phyloP scores from a whole-genome alignment of 2,797 vertebrate genomes.

The Mormyrops attenuatus region DNA sequence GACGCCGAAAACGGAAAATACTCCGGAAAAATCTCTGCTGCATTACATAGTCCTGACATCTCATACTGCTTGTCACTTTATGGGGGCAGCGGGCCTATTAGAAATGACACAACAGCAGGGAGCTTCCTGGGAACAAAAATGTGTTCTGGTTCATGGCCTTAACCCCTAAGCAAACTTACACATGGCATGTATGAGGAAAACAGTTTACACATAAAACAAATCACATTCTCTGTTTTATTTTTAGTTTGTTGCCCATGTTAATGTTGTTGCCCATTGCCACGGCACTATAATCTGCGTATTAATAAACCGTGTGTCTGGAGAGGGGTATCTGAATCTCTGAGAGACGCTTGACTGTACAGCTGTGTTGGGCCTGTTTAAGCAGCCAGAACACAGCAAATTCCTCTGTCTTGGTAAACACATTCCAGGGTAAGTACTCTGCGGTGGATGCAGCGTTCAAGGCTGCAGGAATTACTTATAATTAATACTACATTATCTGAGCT shows the following conservation, averaged over 20 bases:
- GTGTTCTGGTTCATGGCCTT: not conserved
- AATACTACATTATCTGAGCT: conserved; percentile 5
- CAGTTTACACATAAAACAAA: not conserved
- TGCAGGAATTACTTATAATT: not conserved
- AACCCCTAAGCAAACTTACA: not conserved
- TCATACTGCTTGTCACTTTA: not conserved
- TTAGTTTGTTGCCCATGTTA: not conserved
- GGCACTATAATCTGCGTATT: not conserved
- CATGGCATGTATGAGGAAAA: not conserved
- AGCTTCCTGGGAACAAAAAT: not conserved
- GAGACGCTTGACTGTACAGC: not conserved
- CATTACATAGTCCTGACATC: not conserved
- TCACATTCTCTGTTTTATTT: not conserved
- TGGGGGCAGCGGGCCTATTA: not conserved
- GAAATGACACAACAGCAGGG: not conserved
- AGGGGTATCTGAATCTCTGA: not conserved
- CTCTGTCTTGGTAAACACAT: conserved; percentile 14
- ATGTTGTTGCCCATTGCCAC: not conserved
- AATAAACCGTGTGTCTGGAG: not conserved
- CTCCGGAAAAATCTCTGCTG: not conserved
- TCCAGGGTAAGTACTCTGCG: not conserved
- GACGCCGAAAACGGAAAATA: not conserved
- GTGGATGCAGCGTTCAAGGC: not conserved
- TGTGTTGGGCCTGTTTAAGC: not conserved
- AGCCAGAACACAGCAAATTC: not conserved